phyloP scores from a whole-genome alignment of 2,888 invertebrate species.

The Philereme transversata region DNA sequence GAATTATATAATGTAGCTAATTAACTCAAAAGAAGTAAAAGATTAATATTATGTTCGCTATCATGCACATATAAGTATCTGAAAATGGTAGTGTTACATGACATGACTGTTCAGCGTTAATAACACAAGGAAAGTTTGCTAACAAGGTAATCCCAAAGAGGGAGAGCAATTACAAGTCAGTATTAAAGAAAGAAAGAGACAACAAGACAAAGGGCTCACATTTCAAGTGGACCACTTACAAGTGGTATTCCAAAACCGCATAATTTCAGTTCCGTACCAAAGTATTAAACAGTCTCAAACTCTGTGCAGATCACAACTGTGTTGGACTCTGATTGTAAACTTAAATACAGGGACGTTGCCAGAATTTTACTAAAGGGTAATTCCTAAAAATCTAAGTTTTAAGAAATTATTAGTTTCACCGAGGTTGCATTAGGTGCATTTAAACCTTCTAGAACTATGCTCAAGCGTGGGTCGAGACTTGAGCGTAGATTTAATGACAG shows the following conservation, averaged over 20 bases:
- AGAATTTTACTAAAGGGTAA: slow-evolving; percentile 18
- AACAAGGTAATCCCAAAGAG: slow-evolving; percentile 14
- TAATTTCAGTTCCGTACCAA: slow-evolving; percentile 57
- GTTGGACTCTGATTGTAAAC: slow-evolving; percentile 69
- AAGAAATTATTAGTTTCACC: no score
- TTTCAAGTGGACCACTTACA: slow-evolving; percentile 58
- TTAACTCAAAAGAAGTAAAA: no score
- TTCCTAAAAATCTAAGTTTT: no score
- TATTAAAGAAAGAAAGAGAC: slow-evolving; percentile 23
- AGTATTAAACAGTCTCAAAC: slow-evolving; percentile 63
- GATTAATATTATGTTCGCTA: no score
- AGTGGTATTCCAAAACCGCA: slow-evolving; percentile 71
- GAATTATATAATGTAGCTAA: no score
- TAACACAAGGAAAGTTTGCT: slow-evolving; percentile 29
- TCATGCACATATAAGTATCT: background rate
- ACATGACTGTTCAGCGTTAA: background rate
- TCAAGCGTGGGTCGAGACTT: no score
- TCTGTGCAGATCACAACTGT: slow-evolving; percentile 69
- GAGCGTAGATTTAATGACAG: no score
- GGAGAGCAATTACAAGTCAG: no score
- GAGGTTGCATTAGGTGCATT: no score
- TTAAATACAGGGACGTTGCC: slow-evolving; percentile 32
- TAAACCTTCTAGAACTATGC: no score
- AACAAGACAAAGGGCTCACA: slow-evolving; percentile 28
- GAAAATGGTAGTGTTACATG: background rate